Conservation (phyloP, 2,113 vertebrate genomes). For the Bucco capensis region DNA sequence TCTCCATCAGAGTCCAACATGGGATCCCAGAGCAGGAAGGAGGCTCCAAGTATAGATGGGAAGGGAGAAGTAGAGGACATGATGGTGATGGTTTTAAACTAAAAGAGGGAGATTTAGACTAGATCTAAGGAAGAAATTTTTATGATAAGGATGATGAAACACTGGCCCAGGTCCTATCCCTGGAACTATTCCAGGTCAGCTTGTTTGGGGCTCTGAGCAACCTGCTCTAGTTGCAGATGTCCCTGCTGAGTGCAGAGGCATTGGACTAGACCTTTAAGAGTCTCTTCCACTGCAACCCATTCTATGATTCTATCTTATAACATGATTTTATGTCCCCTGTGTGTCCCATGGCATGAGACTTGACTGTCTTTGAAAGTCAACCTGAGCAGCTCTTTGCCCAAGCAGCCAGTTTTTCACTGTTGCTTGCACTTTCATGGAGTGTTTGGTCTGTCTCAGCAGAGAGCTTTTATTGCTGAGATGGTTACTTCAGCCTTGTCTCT, state of each 20-base stretch:
- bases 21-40: neutral
- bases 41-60: neutral
- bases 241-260: neutral
- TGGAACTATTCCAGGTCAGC: neutral
- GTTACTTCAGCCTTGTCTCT: constrained; percentile 48
- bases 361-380: neutral
- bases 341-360: neutral
- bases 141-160: neutral
- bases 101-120: neutral
- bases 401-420: constrained; percentile 30
- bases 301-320: neutral
- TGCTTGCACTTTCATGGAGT: constrained; percentile 17
- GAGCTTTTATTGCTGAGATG: constrained; percentile 59
- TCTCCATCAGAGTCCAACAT: fast-evolving
- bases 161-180: neutral
- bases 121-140: neutral
- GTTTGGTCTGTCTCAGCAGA: constrained; percentile 25
- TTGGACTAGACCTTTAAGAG: neutral
- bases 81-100: neutral
- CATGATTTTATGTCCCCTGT: neutral
- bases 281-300: neutral
- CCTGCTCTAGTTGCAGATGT: neutral
- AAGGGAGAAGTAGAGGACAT: neutral
- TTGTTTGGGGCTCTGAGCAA: neutral
- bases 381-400: constrained; percentile 9